These are phyloP conservation scores for Pampusana beccarii DNA, from an alignment of 2,113 vertebrate species.

Conservation along the genomic window DNA sequence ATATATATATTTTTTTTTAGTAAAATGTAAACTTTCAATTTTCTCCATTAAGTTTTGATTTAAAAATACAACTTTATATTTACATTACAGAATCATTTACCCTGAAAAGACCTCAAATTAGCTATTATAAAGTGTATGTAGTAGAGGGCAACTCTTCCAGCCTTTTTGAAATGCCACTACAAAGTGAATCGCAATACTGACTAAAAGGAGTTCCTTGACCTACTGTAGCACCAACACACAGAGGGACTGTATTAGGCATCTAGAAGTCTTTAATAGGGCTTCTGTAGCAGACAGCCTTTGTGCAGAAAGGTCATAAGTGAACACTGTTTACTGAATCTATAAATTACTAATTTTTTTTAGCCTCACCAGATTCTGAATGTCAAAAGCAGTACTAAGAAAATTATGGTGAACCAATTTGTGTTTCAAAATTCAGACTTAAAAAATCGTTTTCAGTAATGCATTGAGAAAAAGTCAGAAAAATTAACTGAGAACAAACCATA, in stretches of 20 bases:
- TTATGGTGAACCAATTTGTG: background rate
- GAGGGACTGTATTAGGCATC: constrained; percentile 38
- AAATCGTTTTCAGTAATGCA: background rate
- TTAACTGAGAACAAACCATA: background rate
- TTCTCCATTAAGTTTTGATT: background rate
- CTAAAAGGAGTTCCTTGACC: constrained; percentile 64
- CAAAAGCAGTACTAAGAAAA: background rate
- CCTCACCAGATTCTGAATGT: constrained; percentile 22
- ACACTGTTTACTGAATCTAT: constrained; percentile 49
- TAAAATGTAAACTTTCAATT: constrained; percentile 42
- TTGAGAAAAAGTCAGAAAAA: background rate
- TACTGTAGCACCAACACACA: constrained; percentile 39
- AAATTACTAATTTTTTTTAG: constrained; percentile 40
- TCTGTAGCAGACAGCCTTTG: constrained; percentile 50
- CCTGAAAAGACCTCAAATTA: constrained; percentile 43
- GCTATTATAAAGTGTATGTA: background rate
- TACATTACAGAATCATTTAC: constrained; percentile 4
- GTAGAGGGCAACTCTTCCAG: background rate
- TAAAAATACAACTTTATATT: constrained; percentile 16
- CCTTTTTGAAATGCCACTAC: constrained; percentile 19
- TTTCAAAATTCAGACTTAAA: constrained; percentile 4
- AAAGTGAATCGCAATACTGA: constrained; percentile 24
- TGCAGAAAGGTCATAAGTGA: constrained; percentile 55
- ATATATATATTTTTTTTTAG: background rate
- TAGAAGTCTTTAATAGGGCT: constrained; percentile 47